Conservation (phyloP, 2,888 invertebrate species). For the Stenchaetothrips biformis region DNA sequence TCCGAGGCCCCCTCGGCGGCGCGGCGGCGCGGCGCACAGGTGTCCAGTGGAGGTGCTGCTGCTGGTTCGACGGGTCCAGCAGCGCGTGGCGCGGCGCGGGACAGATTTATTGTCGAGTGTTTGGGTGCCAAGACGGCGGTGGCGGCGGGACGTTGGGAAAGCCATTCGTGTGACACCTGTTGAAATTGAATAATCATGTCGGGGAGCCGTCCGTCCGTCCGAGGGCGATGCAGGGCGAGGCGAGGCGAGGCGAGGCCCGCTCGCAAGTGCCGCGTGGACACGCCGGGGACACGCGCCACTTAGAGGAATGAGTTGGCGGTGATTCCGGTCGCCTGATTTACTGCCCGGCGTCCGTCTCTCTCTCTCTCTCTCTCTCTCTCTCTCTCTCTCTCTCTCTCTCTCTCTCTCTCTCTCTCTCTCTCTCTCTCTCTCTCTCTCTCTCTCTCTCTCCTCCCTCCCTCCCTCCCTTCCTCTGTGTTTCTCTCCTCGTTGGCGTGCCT, state of each 20-base stretch:
- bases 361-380: neutral
- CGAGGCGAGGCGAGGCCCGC: neutral
- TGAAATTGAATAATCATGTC: neutral
- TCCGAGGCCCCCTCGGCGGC: neutral
- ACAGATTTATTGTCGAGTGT: conserved; percentile 2
- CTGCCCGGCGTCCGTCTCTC: neutral
- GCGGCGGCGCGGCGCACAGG: neutral
- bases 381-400: neutral
- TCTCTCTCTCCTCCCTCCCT: too few relatives aligned
- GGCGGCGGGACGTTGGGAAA: neutral
- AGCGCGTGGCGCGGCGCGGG: neutral
- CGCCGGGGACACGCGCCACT: too few relatives aligned
- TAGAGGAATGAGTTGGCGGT: too few relatives aligned
- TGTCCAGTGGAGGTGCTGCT: neutral
- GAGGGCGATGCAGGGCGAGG: neutral
- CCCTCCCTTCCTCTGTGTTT: too few relatives aligned
- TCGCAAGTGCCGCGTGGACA: too few relatives aligned
- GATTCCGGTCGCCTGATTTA: too few relatives aligned
- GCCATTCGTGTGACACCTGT: conserved; percentile 1
- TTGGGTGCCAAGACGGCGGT: neutral
- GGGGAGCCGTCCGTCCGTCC: too few relatives aligned
- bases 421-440: too few relatives aligned
- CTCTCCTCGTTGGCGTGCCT: neutral
- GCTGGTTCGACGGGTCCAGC: neutral
- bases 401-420: neutral